Evolutionary conservation across 2,888 invertebrate genomes (phyloP), one percentile per base, ranked within the genome.

Genomic region (Alloplasta piceator): DNA sequence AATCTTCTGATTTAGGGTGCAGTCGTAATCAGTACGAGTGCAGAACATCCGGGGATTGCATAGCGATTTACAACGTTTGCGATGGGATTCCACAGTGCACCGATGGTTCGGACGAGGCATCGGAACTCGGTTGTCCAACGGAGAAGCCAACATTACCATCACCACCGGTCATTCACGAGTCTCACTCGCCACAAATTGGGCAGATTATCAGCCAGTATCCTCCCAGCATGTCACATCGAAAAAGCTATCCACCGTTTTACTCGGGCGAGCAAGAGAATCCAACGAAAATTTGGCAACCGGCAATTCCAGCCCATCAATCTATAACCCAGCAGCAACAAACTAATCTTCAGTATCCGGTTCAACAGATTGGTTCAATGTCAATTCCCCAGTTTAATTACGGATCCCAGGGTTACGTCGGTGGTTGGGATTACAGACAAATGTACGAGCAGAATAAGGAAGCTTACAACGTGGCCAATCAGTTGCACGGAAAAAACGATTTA

Each of bases 21-120:
- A 96, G 96, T 86, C 94, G 96, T 82, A 97, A 96, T 93, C 98
- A 98, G 93, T 98, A 98, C 92, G 96, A 96, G 92, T 98, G 98
- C 90, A 95, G 96, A 85, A 95, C 94, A 80, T 96, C 96, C 56
- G 96, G 96, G 60, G 98, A 98, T 92, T 98, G 98, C 92, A 97
- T 98, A 88, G 98, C 98, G 5, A 95, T 98, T 87, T 98, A 98
- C 93, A 98, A 98, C 92, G 98, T 97, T 6, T 98, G 98, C 90
- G 98, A 98, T 92, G 98, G 98, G 68, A 97, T 98, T 86, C 96
- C 97, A 38, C 98, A 98, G 93, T 98, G 97, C 92, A 94, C 96
- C 1, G 98, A 98, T 93, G 97, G 96, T 84, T 98, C 97, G 90
- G 98, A 98, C 92, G 98, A 98, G 93, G 97, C 96, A 66, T 95